phyloP scores from a whole-genome alignment of 2,797 vertebrate species.

The Thalassophryne amazonica region DNA sequence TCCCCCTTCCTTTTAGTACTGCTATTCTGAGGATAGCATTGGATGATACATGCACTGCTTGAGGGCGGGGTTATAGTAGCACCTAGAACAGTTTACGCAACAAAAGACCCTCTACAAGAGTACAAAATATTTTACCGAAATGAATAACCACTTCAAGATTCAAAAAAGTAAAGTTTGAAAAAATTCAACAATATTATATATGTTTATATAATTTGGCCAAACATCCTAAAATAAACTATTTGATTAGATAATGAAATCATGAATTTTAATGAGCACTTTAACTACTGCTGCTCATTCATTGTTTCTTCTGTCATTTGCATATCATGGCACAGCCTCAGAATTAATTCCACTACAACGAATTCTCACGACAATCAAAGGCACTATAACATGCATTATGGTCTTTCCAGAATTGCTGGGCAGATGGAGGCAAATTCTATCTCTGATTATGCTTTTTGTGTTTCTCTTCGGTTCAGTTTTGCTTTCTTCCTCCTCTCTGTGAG shows the following conservation, averaged over 20 bases:
- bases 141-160: slow-evolving; percentile 2
- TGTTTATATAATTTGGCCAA: slow-evolving; percentile 16
- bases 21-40: slow-evolving; percentile 4
- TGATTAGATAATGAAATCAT: slow-evolving; percentile 34
- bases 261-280: slow-evolving; percentile 48
- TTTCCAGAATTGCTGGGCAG: slow-evolving; percentile 32
- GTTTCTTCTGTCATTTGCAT: slow-evolving; percentile 48
- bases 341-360: slow-evolving; percentile 46
- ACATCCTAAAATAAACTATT: slow-evolving; percentile 9
- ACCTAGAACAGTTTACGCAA: too few relatives aligned
- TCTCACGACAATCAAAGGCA: slow-evolving; percentile 38
- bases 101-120: too few relatives aligned
- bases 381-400: slow-evolving; percentile 11
- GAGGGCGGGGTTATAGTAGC: too few relatives aligned
- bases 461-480: background rate
- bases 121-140: too few relatives aligned
- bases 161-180: background rate
- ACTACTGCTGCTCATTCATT: slow-evolving; percentile 41
- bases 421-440: slow-evolving; percentile 38
- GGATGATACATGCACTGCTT: slow-evolving; percentile 15
- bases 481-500: background rate
- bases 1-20: slow-evolving; percentile 4
- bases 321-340: slow-evolving; percentile 20
- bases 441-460: slow-evolving; percentile 26
- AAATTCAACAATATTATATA: background rate